Base-by-base conservation (phyloP, 2,113 vertebrate species). In the Etheostoma cragini region DNA sequence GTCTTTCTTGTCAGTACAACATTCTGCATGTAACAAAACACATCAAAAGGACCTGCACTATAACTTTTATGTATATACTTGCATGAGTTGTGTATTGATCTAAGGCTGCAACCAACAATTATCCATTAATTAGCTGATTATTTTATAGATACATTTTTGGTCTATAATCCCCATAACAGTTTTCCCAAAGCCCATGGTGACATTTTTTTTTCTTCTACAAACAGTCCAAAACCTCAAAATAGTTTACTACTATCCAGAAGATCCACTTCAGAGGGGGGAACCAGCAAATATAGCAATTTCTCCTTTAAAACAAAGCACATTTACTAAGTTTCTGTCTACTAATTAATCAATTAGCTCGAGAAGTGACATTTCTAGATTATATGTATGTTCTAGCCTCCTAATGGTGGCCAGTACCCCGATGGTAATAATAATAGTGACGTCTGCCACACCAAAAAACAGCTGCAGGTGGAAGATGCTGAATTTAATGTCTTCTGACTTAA, bases 351-450 rank as follows among this genome's bases (percentile, higher is more conserved):
- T 22, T 2, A 30, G 1, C 8, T 46, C 2, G 35, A 50, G 14
- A 54, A 57, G 24, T n/a, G 6, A 46, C 12, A 54, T 53, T 30
- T 30, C 4, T 3, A 30, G 3, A 30, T 30, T 30, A 4, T 30
- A 30, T 8, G 17, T 47, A 24, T 4, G 6, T 13, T 77, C 19
- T 19, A 24, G n/a, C 30, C 21, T 19, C 2, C 13, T 49, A 52
- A 54, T 15, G 13, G 6, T 19, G 6, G 38, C 22, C 33, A 69
- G 54, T 54, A 45, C 7, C 26, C 22, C 11, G 3, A 21, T 49
- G 24, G 35, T 47, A n/a, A n/a, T n/a, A n/a, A 78, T 66, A 72
- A 52, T 69, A 47, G 49, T 72, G 63, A 71, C 14, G 35, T 69
- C 45, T 24, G 15, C 33, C 69, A 54, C 21, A 45, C 22, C 6